Evolutionary conservation across 2,797 vertebrate genomes (phyloP).

Genomic region (Rhadinocentrus ornatus): DNA sequence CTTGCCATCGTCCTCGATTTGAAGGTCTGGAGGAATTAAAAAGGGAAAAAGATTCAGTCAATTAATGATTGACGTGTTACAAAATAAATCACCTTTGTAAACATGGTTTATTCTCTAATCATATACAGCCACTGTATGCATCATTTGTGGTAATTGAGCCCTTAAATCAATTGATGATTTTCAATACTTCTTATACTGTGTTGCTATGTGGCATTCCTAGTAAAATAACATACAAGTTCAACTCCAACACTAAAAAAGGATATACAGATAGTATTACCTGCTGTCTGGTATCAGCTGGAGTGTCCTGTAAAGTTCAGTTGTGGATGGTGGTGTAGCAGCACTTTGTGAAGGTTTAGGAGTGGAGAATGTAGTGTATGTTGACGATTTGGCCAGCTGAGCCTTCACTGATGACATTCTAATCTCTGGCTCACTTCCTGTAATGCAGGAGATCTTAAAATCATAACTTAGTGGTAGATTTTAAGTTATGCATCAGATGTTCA

Average conservation of each 20-base stretch:
- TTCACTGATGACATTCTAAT: constrained; percentile 68
- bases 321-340: constrained; percentile 75
- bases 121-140: not conserved
- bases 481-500: not conserved
- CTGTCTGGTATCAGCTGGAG: constrained; percentile 78
- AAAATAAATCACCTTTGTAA: not conserved
- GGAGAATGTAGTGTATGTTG: constrained; percentile 62
- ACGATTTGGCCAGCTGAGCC: constrained; percentile 53
- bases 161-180: not conserved
- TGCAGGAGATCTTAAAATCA: not conserved
- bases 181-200: not conserved
- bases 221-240: not conserved
- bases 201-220: not conserved
- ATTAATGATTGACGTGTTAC: not conserved
- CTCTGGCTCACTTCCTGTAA: constrained; percentile 81
- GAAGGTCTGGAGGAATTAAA: constrained; percentile 69
- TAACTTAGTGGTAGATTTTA: not conserved
- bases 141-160: not conserved
- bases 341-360: constrained; percentile 71
- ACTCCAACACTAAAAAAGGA: not conserved
- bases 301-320: constrained; percentile 80
- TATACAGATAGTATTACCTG: constrained; percentile 63
- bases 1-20: constrained; percentile 71
- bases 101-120: not conserved
- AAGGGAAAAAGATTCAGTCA: not conserved